Evolutionary conservation across 1,140 invertebrate genomes (phyloP).

Genomic region (Nixonia krombeini): DNA sequence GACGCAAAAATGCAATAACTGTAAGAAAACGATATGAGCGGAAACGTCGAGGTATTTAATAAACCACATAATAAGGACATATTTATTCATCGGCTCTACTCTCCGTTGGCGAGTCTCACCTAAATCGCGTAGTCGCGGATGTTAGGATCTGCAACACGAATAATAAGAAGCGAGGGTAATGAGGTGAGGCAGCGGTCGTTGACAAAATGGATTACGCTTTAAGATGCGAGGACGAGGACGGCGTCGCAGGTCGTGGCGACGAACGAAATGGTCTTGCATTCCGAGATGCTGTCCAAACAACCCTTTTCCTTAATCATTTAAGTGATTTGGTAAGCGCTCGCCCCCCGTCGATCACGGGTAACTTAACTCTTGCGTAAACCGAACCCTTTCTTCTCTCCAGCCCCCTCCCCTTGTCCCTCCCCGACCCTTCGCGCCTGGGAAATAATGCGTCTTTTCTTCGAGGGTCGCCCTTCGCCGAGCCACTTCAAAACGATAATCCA

Average conservation of each 20-base stretch:
- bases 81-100: no score
- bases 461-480: conserved; percentile 43
- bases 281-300: conserved; percentile 66
- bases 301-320: conserved; percentile 72
- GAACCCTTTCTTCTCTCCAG: conserved; percentile 59
- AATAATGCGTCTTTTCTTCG: conserved; percentile 48
- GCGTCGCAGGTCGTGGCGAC: conserved; percentile 30
- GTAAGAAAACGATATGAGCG: no score
- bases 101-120: no score
- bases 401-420: conserved; percentile 46
- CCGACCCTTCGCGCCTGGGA: conserved; percentile 41
- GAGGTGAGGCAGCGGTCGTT: conserved; percentile 59
- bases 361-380: conserved; percentile 67
- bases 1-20: no score
- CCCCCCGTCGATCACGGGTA: conserved; percentile 57
- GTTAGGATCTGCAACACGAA: conserved; percentile 17
- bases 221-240: conserved; percentile 31
- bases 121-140: conserved; percentile 4
- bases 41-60: no score
- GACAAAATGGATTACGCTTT: conserved; percentile 68
- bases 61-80: no score
- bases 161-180: conserved; percentile 55
- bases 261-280: conserved; percentile 59
- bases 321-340: conserved; percentile 69
- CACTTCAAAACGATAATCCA: conserved; percentile 52